Evolutionary conservation across 2,888 invertebrate species (phyloP).

Genomic region (Amblyteles armatorius): DNA sequence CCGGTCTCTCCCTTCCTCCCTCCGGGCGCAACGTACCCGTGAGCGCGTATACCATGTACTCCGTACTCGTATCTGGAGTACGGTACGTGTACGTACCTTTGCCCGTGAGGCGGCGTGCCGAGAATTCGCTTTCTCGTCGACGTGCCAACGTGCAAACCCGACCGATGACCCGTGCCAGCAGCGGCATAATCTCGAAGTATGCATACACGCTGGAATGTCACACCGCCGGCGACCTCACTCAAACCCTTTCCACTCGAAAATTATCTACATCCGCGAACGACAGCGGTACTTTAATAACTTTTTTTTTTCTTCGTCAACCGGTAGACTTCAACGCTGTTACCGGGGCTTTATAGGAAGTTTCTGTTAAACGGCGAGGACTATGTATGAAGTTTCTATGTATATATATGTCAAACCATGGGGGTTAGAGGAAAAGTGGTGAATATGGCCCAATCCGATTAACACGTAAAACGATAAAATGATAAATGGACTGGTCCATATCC

Average conservation of each 20-base stretch:
- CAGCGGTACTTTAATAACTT: background rate
- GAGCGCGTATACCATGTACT: constrained; percentile 46
- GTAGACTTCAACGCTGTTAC: background rate
- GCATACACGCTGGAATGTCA: constrained; percentile 50
- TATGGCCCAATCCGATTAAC: too few species aligned
- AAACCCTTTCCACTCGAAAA: constrained; percentile 15
- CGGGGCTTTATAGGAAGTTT: background rate
- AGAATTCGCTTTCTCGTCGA: constrained; percentile 63
- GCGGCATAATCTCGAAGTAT: constrained; percentile 59
- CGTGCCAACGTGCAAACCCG: constrained; percentile 69
- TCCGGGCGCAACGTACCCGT: constrained; percentile 50
- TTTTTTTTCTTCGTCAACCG: background rate
- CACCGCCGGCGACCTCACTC: constrained; percentile 17
- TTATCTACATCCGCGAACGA: constrained; percentile 21
- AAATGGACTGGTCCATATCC: too few species aligned
- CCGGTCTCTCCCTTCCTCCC: constrained; percentile 60
- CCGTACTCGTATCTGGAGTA: constrained; percentile 51
- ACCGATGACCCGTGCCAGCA: constrained; percentile 65
- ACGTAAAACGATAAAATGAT: too few species aligned
- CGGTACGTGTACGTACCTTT: constrained; percentile 60
- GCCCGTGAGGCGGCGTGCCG: constrained; percentile 48
- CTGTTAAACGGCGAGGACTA: background rate
- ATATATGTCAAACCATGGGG: too few species aligned
- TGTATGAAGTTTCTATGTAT: too few species aligned
- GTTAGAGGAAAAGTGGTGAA: too few species aligned